phyloP scores from a whole-genome alignment of 2,113 vertebrate genomes.

The Grallaria varia region DNA sequence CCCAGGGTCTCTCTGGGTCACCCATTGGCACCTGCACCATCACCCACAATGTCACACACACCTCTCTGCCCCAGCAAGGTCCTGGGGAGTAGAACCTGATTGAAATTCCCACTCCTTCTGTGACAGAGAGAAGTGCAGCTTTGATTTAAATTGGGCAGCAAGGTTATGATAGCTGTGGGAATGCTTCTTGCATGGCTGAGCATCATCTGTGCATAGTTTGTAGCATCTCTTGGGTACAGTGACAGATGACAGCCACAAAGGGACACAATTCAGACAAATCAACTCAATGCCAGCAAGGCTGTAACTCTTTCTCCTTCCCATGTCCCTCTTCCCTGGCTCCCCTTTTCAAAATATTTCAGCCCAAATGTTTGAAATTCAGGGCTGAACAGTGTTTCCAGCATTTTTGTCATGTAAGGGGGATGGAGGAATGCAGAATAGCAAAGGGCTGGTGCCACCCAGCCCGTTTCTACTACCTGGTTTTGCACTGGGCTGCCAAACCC shows the following conservation, averaged over 20 bases:
- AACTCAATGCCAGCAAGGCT: neutral
- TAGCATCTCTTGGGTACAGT: neutral
- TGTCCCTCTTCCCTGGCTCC: neutral
- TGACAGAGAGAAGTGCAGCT: neutral
- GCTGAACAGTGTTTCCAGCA: neutral
- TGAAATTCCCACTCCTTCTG: neutral
- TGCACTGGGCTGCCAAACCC: neutral
- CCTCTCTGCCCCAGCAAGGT: neutral
- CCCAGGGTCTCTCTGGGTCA: neutral
- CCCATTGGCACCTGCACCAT: neutral
- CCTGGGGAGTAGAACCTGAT: neutral
- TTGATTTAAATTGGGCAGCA: neutral
- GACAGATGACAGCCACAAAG: neutral
- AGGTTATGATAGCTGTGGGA: neutral
- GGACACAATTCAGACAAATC: neutral
- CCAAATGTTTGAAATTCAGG: neutral
- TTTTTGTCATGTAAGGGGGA: neutral
- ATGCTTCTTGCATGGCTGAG: rapidly evolving
- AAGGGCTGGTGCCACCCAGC: neutral
- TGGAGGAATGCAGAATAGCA: neutral
- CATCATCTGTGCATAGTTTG: neutral
- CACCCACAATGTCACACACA: neutral
- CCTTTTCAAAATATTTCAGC: neutral
- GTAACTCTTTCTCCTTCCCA: neutral
- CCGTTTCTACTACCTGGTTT: neutral